A percentile compares a stretch with the other conserved stretches of the same genome.
Evolutionary conservation across 2,888 invertebrate species (phyloP).

Genomic region (Sepioteuthis lessoniana): DNA sequence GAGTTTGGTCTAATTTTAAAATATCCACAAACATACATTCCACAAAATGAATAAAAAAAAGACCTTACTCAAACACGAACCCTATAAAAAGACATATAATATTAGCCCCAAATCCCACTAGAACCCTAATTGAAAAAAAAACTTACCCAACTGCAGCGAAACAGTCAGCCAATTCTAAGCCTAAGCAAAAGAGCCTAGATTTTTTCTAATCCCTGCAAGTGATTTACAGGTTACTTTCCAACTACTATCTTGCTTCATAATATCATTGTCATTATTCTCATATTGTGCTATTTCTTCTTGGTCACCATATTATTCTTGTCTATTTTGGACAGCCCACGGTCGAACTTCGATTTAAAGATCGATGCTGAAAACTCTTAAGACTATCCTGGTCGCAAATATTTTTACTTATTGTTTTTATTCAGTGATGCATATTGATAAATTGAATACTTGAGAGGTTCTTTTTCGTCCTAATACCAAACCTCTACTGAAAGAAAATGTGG

Average conservation of each 20-base stretch:
- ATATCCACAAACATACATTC: too few relatives aligned
- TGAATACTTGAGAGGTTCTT: not conserved
- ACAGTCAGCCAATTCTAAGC: too few relatives aligned
- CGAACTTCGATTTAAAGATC: constrained; percentile 10
- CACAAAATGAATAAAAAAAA: too few relatives aligned
- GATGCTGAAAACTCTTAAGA: not conserved
- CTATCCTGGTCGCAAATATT: not conserved
- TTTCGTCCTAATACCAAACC: not conserved
- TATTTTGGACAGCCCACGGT: not conserved
- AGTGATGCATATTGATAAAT: not conserved
- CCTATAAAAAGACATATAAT: too few relatives aligned
- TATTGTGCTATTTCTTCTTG: not conserved
- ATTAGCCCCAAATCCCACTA: too few relatives aligned
- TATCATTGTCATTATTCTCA: not conserved
- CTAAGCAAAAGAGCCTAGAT: too few relatives aligned
- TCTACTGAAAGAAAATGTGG: not conserved
- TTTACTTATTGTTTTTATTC: not conserved
- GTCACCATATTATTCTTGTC: not conserved
- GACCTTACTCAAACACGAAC: too few relatives aligned
- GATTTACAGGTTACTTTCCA: not conserved
- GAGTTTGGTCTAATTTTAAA: too few relatives aligned
- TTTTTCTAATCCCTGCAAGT: too few relatives aligned
- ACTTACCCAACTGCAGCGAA: too few relatives aligned
- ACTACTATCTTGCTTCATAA: not conserved
- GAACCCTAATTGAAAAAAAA: too few relatives aligned